A percentile compares a stretch with the other conserved stretches of the same genome.
Evolutionary conservation across 2,797 vertebrate genomes (phyloP).

Genomic region (Phylloscopus collybita): DNA sequence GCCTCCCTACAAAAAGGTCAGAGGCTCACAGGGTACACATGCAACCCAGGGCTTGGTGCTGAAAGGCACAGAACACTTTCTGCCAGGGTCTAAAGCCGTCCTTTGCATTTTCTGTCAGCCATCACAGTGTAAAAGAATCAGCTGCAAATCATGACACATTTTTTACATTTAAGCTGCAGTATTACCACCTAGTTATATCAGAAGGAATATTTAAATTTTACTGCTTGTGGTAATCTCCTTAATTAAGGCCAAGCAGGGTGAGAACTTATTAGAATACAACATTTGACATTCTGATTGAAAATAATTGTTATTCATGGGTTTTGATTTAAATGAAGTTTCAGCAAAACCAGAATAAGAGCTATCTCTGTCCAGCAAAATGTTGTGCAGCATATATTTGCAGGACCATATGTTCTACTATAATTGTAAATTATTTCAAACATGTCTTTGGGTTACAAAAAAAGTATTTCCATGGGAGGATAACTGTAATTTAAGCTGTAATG

Average conservation of each 20-base stretch:
- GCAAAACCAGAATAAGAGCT: not conserved
- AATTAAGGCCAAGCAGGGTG: not conserved
- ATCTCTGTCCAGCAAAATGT: not conserved
- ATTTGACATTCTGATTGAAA: not conserved
- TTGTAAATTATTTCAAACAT: not conserved
- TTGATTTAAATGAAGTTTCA: not conserved
- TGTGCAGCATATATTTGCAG: not conserved
- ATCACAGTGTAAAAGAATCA: not conserved
- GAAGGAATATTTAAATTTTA: not conserved
- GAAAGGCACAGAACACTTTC: not conserved
- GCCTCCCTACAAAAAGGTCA: not conserved
- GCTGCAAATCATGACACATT: not conserved
- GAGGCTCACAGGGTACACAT: not conserved
- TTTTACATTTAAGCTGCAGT: not conserved
- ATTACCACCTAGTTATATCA: not conserved
- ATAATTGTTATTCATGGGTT: not conserved
- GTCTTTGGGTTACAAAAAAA: not conserved
- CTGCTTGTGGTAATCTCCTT: not conserved
- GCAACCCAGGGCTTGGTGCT: not conserved
- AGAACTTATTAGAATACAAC: not conserved
- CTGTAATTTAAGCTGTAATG: not conserved
- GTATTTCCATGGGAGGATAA: not conserved
- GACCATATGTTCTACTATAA: not conserved
- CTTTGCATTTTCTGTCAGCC: not conserved
- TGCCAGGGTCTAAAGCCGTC: not conserved